Conservation (phyloP, 2,888 invertebrate species). For the Sabellastarte sp. region DNA sequence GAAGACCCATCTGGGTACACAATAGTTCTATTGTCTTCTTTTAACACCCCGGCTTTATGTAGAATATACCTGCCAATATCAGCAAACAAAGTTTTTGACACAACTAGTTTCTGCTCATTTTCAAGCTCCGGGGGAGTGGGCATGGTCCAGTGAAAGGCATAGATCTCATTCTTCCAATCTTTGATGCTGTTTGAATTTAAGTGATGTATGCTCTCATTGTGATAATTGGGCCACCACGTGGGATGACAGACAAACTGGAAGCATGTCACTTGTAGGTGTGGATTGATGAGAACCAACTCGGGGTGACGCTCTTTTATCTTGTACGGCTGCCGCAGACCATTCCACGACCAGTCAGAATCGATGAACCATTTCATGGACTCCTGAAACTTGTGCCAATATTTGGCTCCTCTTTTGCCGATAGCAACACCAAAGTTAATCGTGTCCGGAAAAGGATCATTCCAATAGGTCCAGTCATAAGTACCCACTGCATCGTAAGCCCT, state of each 20-base stretch:
- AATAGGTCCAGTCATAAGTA: slow-evolving; percentile 47
- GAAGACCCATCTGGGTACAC: not conserved
- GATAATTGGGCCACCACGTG: slow-evolving; percentile 43
- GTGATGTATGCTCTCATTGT: slow-evolving; percentile 36
- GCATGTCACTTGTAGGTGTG: slow-evolving; percentile 48
- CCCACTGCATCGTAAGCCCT: slow-evolving; percentile 43
- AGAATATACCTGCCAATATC: slow-evolving; percentile 48
- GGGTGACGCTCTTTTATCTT: slow-evolving; percentile 46
- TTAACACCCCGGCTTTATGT: slow-evolving; percentile 22
- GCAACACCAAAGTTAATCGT: slow-evolving; percentile 42
- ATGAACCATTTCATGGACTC: slow-evolving; percentile 36
- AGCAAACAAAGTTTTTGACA: slow-evolving; percentile 39
- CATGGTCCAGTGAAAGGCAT: slow-evolving; percentile 51
- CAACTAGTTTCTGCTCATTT: slow-evolving; percentile 27
- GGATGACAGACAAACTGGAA: slow-evolving; percentile 50
- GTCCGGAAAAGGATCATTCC: slow-evolving; percentile 40
- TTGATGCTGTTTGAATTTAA: slow-evolving; percentile 33
- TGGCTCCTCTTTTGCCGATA: slow-evolving; percentile 40
- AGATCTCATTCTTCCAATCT: slow-evolving; percentile 46
- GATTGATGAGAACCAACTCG: slow-evolving; percentile 41
- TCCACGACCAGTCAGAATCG: slow-evolving; percentile 36
- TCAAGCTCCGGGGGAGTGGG: slow-evolving; percentile 47
- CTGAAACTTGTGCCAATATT: slow-evolving; percentile 33
- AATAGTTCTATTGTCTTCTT: not conserved
- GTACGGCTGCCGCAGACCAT: slow-evolving; percentile 35